Percentiles rank a stretch among this genome's conserved stretches.
These are phyloP conservation scores for Phrynocephalus forsythii DNA, from an alignment of 2,797 vertebrate species.

Conservation along the genomic window DNA sequence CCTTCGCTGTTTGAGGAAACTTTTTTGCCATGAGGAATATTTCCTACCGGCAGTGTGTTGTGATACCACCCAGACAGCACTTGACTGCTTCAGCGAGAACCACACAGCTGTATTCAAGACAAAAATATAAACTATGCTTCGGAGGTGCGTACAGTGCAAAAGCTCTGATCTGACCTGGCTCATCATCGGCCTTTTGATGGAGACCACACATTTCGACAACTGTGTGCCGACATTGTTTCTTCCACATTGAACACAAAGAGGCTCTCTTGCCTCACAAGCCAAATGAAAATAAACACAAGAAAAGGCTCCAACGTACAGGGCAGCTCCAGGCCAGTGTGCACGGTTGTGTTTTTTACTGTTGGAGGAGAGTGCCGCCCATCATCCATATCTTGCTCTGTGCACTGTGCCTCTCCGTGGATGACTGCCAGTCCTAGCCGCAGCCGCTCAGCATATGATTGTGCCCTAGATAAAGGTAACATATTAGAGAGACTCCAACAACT, in stretches of 20 bases:
- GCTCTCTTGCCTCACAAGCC: neutral
- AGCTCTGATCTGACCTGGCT: neutral
- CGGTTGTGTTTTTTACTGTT: slow-evolving; percentile 89
- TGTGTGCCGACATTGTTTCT: neutral
- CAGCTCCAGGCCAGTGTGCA: slow-evolving; percentile 93
- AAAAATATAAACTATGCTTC: neutral
- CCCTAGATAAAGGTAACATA: slow-evolving; percentile 76
- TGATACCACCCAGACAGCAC: neutral
- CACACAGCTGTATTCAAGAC: neutral
- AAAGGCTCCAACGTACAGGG: slow-evolving; percentile 85
- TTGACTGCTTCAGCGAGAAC: neutral
- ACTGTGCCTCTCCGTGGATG: slow-evolving; percentile 97
- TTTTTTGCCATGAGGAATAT: neutral
- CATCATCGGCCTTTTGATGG: neutral
- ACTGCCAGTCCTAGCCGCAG: slow-evolving; percentile 94
- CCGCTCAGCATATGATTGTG: slow-evolving; percentile 95
- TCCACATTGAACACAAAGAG: neutral
- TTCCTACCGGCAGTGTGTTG: neutral
- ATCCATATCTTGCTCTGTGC: slow-evolving; percentile 96
- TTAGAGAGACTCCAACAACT: neutral
- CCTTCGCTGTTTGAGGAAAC: neutral
- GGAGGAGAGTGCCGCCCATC: slow-evolving; percentile 96
- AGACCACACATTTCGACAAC: neutral
- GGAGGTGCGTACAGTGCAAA: neutral
- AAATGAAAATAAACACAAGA: slow-evolving; percentile 36